Conservation (phyloP, 2,888 invertebrate species). For the Cataglyphis cursor region DNA sequence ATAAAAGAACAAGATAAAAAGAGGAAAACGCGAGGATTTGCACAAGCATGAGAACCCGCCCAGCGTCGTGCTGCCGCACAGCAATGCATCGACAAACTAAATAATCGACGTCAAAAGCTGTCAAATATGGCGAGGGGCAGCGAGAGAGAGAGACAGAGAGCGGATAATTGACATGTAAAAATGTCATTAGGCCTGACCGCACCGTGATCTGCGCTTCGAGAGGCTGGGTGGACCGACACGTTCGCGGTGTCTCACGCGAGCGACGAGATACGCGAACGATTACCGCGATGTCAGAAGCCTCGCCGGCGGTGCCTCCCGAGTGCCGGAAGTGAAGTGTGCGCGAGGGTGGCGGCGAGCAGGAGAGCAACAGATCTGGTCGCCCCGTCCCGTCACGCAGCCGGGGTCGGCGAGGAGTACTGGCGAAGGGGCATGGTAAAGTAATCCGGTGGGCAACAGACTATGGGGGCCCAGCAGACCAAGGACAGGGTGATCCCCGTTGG, state of each 20-base stretch:
- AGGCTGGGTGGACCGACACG: slow-evolving; percentile 60
- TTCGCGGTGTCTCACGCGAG: slow-evolving; percentile 62
- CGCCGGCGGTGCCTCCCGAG: slow-evolving; percentile 37
- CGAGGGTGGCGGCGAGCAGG: slow-evolving; percentile 1
- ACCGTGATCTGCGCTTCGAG: slow-evolving; percentile 63
- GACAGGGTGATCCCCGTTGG: slow-evolving; percentile 93
- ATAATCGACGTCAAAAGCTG: slow-evolving; percentile 89
- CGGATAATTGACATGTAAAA: slow-evolving; percentile 73
- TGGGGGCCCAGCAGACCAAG: slow-evolving; percentile 98
- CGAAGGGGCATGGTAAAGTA: slow-evolving; percentile 83
- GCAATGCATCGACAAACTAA: slow-evolving; percentile 84
- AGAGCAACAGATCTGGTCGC: not conserved
- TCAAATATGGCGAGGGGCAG: slow-evolving; percentile 87
- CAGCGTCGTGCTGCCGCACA: slow-evolving; percentile 80
- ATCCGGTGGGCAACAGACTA: slow-evolving; percentile 83
- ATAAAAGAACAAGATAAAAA: not conserved
- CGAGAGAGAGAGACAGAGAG: slow-evolving; percentile 66
- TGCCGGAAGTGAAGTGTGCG: slow-evolving; percentile 44
- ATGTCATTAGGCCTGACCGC: slow-evolving; percentile 72
- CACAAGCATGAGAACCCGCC: slow-evolving; percentile 50
- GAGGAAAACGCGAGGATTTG: not conserved
- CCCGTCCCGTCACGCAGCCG: slow-evolving; percentile 44
- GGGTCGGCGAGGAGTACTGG: slow-evolving; percentile 75
- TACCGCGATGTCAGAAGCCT: slow-evolving; percentile 42
- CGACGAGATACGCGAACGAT: slow-evolving; percentile 24